Evolutionary conservation across 2,888 invertebrate genomes (phyloP).

Genomic region (Xestia rhomboidea): DNA sequence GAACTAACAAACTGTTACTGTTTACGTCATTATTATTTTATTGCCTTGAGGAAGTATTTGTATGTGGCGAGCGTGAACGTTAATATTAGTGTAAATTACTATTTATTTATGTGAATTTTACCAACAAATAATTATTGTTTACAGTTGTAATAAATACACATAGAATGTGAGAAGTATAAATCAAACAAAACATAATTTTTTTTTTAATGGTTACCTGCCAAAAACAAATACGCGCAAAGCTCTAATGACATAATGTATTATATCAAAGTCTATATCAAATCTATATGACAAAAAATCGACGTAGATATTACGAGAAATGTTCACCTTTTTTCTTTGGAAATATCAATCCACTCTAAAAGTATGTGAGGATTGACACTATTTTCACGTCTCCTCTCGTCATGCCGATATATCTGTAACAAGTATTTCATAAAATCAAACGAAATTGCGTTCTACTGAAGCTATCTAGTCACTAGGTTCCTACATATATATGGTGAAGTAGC

Average conservation of each 20-base stretch:
- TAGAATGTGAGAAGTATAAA: not conserved
- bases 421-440: conserved; percentile 16
- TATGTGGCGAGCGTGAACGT: not conserved
- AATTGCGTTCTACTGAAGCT: conserved; percentile 6
- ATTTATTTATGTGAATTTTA: conserved; percentile 1
- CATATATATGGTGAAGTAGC: not conserved
- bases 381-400: not conserved
- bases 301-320: not conserved
- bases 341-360: not conserved
- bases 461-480: conserved; percentile 6
- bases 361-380: not conserved
- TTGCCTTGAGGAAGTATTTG: conserved; percentile 22
- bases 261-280: not conserved
- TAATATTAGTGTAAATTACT: conserved; percentile 22
- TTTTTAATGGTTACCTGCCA: not conserved
- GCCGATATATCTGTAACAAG: conserved; percentile 5
- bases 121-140: not conserved
- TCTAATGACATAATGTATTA: not conserved
- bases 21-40: conserved; percentile 40
- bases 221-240: not conserved
- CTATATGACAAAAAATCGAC: not conserved
- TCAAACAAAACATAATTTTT: not conserved
- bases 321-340: not conserved
- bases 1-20: conserved; percentile 14
- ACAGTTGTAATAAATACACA: not conserved